Base-by-base conservation (phyloP, 2,888 invertebrate genomes). In the Stictocephala bisonia region DNA sequence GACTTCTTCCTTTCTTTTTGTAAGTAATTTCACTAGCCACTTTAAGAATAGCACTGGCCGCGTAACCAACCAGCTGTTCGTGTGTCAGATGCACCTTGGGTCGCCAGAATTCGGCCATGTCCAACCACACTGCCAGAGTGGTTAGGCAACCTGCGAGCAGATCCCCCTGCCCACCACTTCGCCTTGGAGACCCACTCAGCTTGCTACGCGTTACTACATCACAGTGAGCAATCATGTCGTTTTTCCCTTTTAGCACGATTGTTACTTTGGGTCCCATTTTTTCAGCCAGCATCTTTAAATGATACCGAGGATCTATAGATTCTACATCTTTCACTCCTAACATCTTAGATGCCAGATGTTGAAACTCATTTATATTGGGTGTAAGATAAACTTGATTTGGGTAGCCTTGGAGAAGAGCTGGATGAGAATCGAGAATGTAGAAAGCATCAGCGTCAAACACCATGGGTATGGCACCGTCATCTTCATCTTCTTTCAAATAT, bases 141-240 rank as follows among this genome's bases (percentile, higher is more conserved):
- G 94, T 92, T 79, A 96, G 85, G 0, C 94, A 88, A 2, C 99
- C 99, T 51, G 94, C 90, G 3, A 99, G 84, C 24, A 99, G 83
- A 83, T 99, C 99, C 0, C 99, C 99, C 85, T 99, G 99, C 0
- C 99, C 99, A 4, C 99, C 99, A 85, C 98, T 98, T 60, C 99
- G 87, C 74, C 99, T 87, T 0, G 92, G 91, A 18, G 95, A 94
- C 0, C 98, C 97, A 29, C 50, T 26, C 35, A 41, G 35, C 24
- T 53, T 53, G 41, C 50, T 69, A 15, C 53, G 31, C n/a, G 20
- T 60, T 53, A 40, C 51, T 24, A 18, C 29, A 22, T 69, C 82
- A 74, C 83, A 83, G 82, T 90, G 88, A 69, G 89, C 87, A 41
- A 93, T 87, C 76, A 89, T 87, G 85, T 94, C 94, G 51, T 84